These are phyloP conservation scores for Arnoldichthys spilopterus DNA, from an alignment of 2,797 vertebrate genomes.

Conservation along the genomic window DNA sequence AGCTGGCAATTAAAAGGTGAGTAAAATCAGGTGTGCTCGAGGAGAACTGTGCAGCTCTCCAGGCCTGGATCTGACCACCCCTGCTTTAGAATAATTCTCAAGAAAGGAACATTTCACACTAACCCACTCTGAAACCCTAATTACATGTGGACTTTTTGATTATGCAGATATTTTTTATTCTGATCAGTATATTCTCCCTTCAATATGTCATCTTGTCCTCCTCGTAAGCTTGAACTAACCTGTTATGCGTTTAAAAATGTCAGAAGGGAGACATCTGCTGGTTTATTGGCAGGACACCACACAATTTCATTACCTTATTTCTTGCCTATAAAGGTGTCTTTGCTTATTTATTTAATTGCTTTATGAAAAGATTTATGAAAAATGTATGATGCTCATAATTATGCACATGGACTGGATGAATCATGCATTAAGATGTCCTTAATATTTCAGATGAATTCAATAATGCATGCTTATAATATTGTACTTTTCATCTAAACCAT, in stretches of 20 bases:
- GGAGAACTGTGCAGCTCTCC: too few relatives aligned
- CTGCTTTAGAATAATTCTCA: background rate
- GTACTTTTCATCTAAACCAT: background rate
- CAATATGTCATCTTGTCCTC: background rate
- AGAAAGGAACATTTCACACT: background rate
- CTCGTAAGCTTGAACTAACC: background rate
- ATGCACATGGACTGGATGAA: background rate
- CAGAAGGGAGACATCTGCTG: constrained; percentile 45
- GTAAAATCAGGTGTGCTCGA: too few relatives aligned
- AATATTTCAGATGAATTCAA: constrained; percentile 7
- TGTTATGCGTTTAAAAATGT: background rate
- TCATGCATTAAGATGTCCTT: background rate
- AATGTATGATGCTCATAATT: background rate
- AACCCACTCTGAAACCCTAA: background rate
- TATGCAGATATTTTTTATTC: background rate
- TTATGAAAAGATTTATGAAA: constrained; percentile 1
- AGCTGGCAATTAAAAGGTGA: too few relatives aligned
- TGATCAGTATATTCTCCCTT: background rate
- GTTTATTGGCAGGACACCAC: constrained; percentile 15
- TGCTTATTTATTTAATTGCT: background rate
- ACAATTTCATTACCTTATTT: background rate
- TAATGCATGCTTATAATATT: constrained; percentile 13
- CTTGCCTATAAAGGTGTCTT: background rate
- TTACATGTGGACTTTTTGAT: background rate
- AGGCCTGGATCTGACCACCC: too few relatives aligned